Base-by-base conservation (phyloP, 2,888 invertebrate genomes). In the Acronicta aceris region DNA sequence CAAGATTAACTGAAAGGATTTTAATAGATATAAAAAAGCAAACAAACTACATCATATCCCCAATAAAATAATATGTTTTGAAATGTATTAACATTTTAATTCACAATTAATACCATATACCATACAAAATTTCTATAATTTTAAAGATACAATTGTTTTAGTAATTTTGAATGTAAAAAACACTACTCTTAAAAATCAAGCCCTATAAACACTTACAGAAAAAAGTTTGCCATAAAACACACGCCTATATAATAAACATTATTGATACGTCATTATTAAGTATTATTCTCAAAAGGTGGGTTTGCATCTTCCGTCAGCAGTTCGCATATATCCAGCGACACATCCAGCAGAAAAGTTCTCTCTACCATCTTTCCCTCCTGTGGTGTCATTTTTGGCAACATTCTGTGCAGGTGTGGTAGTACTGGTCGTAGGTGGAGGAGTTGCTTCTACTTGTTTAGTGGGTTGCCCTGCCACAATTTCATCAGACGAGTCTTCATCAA, bases 221-320 rank as follows among this genome's bases (percentile, higher is more conserved):
- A 50, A 43, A 47, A 36, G 5, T 36, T 17, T 13, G 21, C 1
- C 9, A n/a, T 33, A 30, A 15, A 40, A 33, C 50, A 36, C 15
- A 42, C 33, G 33, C 10, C 4, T 12, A 16, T 33, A 38, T n/a
- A 5, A 38, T 33, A 36, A 52, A 36, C 17, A 21, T 21, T 15
- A 53, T 9, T 46, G 12, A 15, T n/a, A 53, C 21, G 9, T 38
- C 42, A 21, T 7, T 21, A 33, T 55, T 65, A 45, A 42, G 41
- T 51, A 59, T 30, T 51, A 25, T 45, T 25, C 9, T 77, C 45
- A 74, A 67, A 75, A 86, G 15, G 79, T 79, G 56, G 87, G 82
- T 81, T 85, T 88, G 76, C 93, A 93, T 78, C 90, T 87, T 65
- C 92, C 92, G 65, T 93, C 93, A 41, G 81, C 45, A 10, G 92